A percentile compares a stretch with the other conserved stretches of the same genome.
Conservation (phyloP, 2,113 vertebrate genomes). For the Pardalotus punctatus region DNA sequence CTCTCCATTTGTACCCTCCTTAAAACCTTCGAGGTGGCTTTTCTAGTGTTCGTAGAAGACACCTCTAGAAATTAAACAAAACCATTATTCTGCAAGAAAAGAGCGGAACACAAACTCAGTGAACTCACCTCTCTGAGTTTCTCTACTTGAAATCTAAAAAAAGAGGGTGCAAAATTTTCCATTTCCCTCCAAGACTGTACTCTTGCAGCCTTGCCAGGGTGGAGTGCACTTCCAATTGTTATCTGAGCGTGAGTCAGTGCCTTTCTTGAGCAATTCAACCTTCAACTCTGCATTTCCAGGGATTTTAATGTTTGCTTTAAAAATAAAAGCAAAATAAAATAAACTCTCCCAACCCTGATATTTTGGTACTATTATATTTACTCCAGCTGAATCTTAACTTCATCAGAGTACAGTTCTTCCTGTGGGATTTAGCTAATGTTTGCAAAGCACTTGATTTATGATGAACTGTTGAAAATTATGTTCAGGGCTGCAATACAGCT, state of each 20-base stretch:
- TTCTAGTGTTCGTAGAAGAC: background rate
- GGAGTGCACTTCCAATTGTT: background rate
- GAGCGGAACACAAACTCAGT: background rate
- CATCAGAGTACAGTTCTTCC: conserved; percentile 3
- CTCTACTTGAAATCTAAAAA: background rate
- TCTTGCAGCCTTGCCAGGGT: background rate
- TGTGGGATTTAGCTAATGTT: conserved; percentile 41
- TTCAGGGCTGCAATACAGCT: background rate
- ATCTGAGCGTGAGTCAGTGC: background rate
- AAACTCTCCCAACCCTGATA: conserved; percentile 8
- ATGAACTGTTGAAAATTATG: background rate
- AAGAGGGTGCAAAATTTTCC: background rate
- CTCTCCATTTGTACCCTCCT: fast-evolving
- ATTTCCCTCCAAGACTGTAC: background rate
- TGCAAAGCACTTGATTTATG: conserved; percentile 38
- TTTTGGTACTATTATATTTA: conserved; percentile 40
- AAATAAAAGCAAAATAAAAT: conserved; percentile 59
- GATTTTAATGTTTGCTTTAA: conserved; percentile 17
- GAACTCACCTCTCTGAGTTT: background rate
- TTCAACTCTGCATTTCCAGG: conserved; percentile 36
- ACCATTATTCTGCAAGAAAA: background rate
- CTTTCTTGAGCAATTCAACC: background rate
- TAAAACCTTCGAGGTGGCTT: background rate
- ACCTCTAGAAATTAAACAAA: background rate
- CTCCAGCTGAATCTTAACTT: conserved; percentile 23